phyloP scores from a whole-genome alignment of 2,113 vertebrate species.

The Aspiorhynchus laticeps region DNA sequence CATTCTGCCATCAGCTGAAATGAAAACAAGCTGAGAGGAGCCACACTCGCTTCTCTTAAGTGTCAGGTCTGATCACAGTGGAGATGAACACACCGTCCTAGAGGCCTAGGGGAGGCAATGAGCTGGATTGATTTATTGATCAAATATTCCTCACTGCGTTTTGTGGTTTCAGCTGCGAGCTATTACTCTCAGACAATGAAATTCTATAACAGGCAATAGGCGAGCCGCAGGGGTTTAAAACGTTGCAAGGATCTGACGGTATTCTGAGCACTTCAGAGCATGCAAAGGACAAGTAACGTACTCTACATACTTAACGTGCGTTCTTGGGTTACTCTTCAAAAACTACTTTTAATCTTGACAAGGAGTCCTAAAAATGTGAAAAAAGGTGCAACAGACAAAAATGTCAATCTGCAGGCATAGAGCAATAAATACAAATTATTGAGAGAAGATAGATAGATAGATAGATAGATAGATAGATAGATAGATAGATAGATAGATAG shows the following conservation, averaged over 20 bases:
- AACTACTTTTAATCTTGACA: not conserved
- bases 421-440: not conserved
- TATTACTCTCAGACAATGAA: slow-evolving; percentile 39
- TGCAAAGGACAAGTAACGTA: not conserved
- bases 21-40: slow-evolving; percentile 41
- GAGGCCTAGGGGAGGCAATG: slow-evolving; percentile 30
- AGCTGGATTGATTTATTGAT: slow-evolving; percentile 38
- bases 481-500: too few relatives aligned
- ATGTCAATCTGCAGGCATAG: not conserved
- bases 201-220: slow-evolving; percentile 30
- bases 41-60: slow-evolving; percentile 1
- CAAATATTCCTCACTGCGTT: slow-evolving; percentile 38
- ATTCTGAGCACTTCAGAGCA: slow-evolving; percentile 1
- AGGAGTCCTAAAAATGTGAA: not conserved
- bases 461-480: too few relatives aligned
- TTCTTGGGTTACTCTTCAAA: not conserved
- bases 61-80: slow-evolving; percentile 27
- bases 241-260: not conserved
- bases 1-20: slow-evolving; percentile 40
- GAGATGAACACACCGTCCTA: slow-evolving; percentile 25
- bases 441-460: too few relatives aligned
- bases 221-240: not conserved
- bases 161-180: slow-evolving; percentile 39
- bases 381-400: too few relatives aligned
- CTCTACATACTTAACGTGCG: not conserved